Conservation (phyloP, 2,888 invertebrate genomes). For the Hybos culiciformis region DNA sequence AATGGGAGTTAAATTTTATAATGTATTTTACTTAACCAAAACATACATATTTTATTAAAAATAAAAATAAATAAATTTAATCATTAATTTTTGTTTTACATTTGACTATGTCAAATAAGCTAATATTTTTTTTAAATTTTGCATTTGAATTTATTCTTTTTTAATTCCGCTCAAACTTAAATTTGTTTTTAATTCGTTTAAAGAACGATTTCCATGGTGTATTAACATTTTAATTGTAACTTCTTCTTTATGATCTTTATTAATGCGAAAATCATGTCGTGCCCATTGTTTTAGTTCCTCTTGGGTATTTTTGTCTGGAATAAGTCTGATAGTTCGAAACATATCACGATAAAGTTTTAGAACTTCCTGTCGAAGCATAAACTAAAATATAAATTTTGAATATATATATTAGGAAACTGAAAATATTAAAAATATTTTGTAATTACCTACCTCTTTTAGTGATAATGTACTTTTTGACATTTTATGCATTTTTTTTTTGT, state of each 20-base stretch:
- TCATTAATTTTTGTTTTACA: conserved; percentile 15
- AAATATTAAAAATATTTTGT: too few species aligned
- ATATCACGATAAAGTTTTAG: conserved; percentile 61
- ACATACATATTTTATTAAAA: too few species aligned
- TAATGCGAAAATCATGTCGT: conserved; percentile 55
- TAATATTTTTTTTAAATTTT: conserved; percentile 8
- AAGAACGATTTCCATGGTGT: conserved; percentile 53
- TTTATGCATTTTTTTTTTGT: too few species aligned
- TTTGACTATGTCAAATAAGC: conserved; percentile 10
- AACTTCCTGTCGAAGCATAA: conserved; percentile 65
- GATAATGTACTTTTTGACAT: too few species aligned
- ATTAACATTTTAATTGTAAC: conserved; percentile 55
- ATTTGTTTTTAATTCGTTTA: conserved; percentile 52
- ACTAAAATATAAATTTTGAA: conserved; percentile 43
- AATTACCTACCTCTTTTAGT: too few species aligned
- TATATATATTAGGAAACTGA: too few species aligned
- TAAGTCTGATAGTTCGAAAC: conserved; percentile 49
- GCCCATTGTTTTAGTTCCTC: conserved; percentile 59
- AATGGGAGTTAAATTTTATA: too few species aligned
- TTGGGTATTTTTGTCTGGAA: conserved; percentile 49
- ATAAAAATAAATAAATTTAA: too few species aligned
- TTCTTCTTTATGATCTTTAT: conserved; percentile 59
- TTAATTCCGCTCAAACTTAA: conserved; percentile 41
- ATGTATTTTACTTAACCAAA: too few species aligned
- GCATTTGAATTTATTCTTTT: conserved; percentile 10